A percentile compares a stretch with the other conserved stretches of the same genome.
phyloP scores from a whole-genome alignment of 2,888 invertebrate species.

The Acrobasis repandana region DNA sequence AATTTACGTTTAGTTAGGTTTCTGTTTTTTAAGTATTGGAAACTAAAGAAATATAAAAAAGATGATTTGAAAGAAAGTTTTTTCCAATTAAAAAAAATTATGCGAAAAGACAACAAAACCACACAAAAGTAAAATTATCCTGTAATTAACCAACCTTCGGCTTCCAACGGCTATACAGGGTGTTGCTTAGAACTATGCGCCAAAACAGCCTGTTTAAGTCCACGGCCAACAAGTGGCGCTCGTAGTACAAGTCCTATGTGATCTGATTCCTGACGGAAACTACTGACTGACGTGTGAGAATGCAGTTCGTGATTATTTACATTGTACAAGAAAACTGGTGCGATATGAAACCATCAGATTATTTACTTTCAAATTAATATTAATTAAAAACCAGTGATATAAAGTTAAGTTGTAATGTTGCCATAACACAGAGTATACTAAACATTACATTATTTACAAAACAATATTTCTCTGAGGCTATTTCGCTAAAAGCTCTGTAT shows the following conservation, averaged over 20 bases:
- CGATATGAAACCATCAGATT: neutral
- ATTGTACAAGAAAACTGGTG: neutral
- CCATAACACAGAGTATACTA: slow-evolving; percentile 18
- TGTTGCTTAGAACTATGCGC: no score
- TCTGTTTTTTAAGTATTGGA: no score
- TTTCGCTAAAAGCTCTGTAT: slow-evolving; percentile 55
- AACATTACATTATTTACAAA: slow-evolving; percentile 12
- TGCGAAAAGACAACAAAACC: no score
- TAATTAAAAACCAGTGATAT: slow-evolving; percentile 12
- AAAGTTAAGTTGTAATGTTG: slow-evolving; percentile 14
- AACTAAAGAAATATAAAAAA: no score
- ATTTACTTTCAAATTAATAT: neutral
- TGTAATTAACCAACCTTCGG: no score
- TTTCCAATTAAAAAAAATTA: no score
- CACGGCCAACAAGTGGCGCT: neutral
- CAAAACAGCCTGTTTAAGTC: no score
- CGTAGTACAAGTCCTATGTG: neutral
- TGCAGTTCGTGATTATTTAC: neutral
- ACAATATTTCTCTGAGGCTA: slow-evolving; percentile 21
- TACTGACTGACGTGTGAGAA: neutral
- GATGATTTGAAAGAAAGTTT: no score
- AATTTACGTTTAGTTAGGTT: no score
- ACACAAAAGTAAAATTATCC: no score
- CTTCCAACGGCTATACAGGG: no score
- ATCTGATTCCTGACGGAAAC: neutral